Percentiles rank a stretch among this genome's conserved stretches.
Evolutionary conservation across 2,113 vertebrate species (phyloP).

Genomic region (Sialia sialis): DNA sequence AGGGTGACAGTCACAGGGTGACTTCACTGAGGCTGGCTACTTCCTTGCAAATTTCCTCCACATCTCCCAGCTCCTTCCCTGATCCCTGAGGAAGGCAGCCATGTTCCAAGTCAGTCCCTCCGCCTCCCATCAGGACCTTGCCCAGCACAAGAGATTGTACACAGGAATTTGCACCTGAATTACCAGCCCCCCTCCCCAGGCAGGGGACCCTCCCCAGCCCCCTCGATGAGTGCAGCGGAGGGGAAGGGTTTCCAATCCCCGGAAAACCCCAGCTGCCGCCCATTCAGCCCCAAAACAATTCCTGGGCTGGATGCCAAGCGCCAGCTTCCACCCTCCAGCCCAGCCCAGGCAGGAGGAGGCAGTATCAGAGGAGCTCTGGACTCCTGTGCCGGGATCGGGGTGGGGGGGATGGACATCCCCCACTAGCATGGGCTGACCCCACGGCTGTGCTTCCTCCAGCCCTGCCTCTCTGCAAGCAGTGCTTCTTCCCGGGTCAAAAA

Average conservation of each 20-base stretch:
- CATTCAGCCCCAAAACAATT: constrained; percentile 64
- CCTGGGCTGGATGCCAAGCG: not conserved
- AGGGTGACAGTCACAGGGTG: not conserved
- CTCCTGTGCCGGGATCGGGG: fast-evolving
- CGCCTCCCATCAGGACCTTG: not conserved
- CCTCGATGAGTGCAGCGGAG: fast-evolving
- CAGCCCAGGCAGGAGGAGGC: not conserved
- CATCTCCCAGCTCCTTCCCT: not conserved
- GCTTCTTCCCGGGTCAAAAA: not conserved
- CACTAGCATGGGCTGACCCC: not conserved
- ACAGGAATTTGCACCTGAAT: not conserved
- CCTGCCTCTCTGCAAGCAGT: not conserved
- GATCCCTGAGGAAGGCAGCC: not conserved
- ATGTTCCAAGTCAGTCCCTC: not conserved
- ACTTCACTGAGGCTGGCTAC: not conserved
- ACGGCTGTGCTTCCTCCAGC: not conserved
- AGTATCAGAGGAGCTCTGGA: not conserved
- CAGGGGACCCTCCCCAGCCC: not conserved
- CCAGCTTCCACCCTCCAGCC: not conserved
- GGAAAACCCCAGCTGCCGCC: constrained; percentile 2
- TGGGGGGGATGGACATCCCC: not conserved
- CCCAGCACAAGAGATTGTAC: fast-evolving
- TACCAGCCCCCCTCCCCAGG: fast-evolving
- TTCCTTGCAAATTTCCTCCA: not conserved
- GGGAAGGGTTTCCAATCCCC: constrained; percentile 13